Conservation (phyloP, 2,888 invertebrate species). For the Drosophila recens region DNA sequence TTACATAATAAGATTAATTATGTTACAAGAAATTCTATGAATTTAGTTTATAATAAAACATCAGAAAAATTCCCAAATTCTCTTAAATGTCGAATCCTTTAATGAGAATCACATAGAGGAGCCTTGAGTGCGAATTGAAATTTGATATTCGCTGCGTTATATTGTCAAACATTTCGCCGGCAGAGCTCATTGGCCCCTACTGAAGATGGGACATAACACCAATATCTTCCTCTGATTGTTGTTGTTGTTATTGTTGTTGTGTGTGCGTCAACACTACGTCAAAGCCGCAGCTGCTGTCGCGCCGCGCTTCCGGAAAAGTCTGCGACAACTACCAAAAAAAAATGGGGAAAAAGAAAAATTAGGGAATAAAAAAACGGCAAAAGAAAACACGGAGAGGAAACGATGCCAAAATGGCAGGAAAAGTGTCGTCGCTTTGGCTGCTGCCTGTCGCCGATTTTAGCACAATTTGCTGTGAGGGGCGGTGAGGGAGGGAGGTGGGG, state of each 20-base stretch:
- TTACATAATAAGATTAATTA: not conserved
- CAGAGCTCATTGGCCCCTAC: conserved; percentile 69
- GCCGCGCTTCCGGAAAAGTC: conserved; percentile 82
- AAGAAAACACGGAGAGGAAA: conserved; percentile 68
- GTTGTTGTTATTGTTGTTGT: conserved; percentile 21
- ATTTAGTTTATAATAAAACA: too few species aligned
- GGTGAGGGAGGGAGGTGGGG: not conserved
- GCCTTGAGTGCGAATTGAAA: conserved; percentile 47
- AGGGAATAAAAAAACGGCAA: conserved; percentile 29
- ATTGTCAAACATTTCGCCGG: conserved; percentile 32
- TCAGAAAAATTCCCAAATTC: not conserved
- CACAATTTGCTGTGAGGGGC: conserved; percentile 20
- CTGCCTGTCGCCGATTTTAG: conserved; percentile 65
- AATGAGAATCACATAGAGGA: conserved; percentile 11
- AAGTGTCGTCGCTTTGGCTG: conserved; percentile 72
- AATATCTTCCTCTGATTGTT: conserved; percentile 13
- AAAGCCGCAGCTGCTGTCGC: conserved; percentile 78
- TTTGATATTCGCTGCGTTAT: conserved; percentile 43
- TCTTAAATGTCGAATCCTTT: not conserved
- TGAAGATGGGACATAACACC: conserved; percentile 35
- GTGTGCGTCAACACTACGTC: conserved; percentile 78
- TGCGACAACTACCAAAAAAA: conserved; percentile 53
- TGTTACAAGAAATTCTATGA: too few species aligned
- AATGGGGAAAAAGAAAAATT: conserved; percentile 13
- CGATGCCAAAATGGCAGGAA: conserved; percentile 70